A percentile compares a stretch with the other conserved stretches of the same genome.
Conservation (phyloP, 2,797 vertebrate genomes). For the Premnoplex brunnescens region DNA sequence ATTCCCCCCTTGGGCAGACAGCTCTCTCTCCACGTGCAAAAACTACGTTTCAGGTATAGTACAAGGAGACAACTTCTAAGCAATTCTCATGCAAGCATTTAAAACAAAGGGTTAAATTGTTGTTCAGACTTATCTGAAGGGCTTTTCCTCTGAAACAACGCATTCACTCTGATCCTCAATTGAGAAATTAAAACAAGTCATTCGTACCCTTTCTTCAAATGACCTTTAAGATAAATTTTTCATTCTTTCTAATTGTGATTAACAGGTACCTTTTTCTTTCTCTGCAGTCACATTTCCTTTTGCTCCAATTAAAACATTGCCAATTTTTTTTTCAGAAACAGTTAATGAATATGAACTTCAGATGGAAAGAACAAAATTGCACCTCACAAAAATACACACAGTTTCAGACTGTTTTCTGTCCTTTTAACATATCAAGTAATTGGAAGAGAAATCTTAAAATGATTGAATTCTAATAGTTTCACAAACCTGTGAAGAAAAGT, state of each 20-base stretch:
- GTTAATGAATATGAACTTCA: conserved; percentile 18
- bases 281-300: neutral
- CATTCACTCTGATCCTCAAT: neutral
- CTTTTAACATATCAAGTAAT: neutral
- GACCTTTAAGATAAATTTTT: neutral
- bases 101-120: neutral
- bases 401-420: neutral
- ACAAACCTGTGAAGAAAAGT: neutral
- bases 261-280: neutral
- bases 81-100: neutral
- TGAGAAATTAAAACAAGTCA: neutral
- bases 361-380: neutral
- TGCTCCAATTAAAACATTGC: neutral
- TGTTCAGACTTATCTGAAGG: neutral
- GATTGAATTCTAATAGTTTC: neutral
- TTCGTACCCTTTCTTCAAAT: neutral
- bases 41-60: neutral
- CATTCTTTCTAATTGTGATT: neutral
- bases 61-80: neutral
- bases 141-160: neutral
- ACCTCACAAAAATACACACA: neutral
- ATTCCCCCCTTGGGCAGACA: neutral
- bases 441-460: neutral
- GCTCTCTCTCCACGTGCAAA: neutral
- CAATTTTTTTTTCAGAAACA: conserved; percentile 4